Evolutionary conservation across 2,113 vertebrate species (phyloP), one percentile per base, ranked within the genome.

Genomic region (Malaclemys terrapin): DNA sequence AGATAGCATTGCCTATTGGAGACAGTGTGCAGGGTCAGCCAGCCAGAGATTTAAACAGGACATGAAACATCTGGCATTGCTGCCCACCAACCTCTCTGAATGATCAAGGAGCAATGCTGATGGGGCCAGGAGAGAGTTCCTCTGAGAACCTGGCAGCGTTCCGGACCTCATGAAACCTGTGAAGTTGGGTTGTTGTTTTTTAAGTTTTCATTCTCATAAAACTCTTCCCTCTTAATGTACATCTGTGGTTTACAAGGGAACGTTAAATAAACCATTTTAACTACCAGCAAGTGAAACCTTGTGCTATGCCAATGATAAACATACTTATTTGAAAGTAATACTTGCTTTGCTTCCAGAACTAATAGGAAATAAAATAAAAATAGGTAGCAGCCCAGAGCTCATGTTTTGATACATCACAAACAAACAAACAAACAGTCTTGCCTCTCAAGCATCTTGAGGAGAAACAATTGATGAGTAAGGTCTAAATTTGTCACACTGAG

Each of bases 81-180:
- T 87, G 87, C 80, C 85, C 31, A 84, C 78, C 3, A 1, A 81
- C 72, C 22, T 0, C 0, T 59, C 29, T 80, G 56, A 2, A 42
- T 85, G 89, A 89, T 54, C 92, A 95, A 91, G 89, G 54, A 95
- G 56, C 52, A 87, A 84, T 90, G 29, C 42, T 93, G 89, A 86
- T 57, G 80, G 75, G 82, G 19, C 90, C 84, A 83, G 50, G 3
- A 72, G 80, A 87, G 91, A 59, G n/a, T 56, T 90, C 29, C 75
- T 87, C 75, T 65, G 82, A 95, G 85, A 93, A 95, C 35, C 57
- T 29, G 57, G 57, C 57, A 29, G 27, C 12, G 27, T 59, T 59
- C 49, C 79, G 2, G 6, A 29, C 85, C 84, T 20, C n/a, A 85
- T 80, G 17, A 89, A 89, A 89, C 31, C 52, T 53, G 10, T 12